Evolutionary conservation across 2,113 vertebrate species (phyloP).

Genomic region (Salminus brasiliensis): DNA sequence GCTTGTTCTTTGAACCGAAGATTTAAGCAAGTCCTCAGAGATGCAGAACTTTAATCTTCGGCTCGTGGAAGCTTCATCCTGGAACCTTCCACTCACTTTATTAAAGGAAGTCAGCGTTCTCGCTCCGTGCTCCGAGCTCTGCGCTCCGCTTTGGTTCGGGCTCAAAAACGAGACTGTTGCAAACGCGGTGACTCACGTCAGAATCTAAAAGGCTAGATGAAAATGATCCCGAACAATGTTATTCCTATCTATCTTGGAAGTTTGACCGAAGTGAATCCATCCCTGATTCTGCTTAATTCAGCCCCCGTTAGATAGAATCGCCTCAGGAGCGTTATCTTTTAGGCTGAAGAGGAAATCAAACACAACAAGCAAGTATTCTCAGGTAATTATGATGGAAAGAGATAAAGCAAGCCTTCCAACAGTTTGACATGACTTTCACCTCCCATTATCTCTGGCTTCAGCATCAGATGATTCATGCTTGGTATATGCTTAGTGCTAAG

Average conservation of each 20-base stretch:
- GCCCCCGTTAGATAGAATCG: constrained; percentile 39
- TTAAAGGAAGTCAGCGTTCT: neutral
- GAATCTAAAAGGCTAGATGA: constrained; percentile 11
- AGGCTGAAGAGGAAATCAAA: constrained; percentile 31
- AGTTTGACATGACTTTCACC: constrained; percentile 17
- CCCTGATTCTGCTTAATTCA: constrained; percentile 1
- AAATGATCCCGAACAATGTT: constrained; percentile 17
- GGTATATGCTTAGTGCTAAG: neutral
- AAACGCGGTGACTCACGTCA: neutral
- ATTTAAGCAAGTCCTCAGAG: neutral
- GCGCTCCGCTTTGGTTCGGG: neutral
- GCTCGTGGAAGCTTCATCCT: neutral
- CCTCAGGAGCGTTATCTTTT: constrained; percentile 33
- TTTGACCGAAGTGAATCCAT: neutral
- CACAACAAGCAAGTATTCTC: constrained; percentile 43
- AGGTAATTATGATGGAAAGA: constrained; percentile 53
- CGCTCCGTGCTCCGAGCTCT: neutral
- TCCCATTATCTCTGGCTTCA: constrained; percentile 17
- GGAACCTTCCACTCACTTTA: neutral
- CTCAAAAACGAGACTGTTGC: neutral
- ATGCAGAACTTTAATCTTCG: neutral
- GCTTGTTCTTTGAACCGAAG: constrained; percentile 7
- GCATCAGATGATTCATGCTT: constrained; percentile 18
- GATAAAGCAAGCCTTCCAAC: constrained; percentile 43
- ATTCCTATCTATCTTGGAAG: neutral